Conservation (phyloP, 1,140 invertebrate species). For the Lepidurus apus region DNA sequence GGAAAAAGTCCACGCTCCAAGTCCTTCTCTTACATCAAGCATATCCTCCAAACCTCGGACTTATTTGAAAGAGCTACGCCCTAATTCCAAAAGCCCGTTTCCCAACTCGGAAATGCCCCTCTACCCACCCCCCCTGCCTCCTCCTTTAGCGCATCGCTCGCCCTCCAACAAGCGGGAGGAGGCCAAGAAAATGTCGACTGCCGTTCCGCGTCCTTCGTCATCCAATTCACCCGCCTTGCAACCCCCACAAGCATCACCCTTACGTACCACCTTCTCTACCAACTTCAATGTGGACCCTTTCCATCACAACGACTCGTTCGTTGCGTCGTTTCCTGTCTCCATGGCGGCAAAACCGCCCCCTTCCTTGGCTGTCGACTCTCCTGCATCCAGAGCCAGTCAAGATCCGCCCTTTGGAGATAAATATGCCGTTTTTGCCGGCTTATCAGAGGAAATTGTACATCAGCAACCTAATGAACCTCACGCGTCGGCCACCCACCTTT, state of each 20-base stretch:
- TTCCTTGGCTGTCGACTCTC: neutral
- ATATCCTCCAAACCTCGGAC: neutral
- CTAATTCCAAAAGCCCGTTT: neutral
- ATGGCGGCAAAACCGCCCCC: neutral
- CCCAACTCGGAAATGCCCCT: neutral
- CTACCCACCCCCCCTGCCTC: neutral
- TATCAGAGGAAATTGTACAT: conserved; percentile 6
- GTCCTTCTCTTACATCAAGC: neutral
- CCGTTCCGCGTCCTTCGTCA: neutral
- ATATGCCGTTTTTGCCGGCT: neutral
- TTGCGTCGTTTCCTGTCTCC: conserved; percentile 4
- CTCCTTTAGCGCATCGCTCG: neutral
- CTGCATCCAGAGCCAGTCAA: neutral
- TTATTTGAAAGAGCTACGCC: neutral
- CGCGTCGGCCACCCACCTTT: neutral
- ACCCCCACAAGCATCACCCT: neutral
- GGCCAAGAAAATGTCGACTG: conserved; percentile 12
- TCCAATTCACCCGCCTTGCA: neutral
- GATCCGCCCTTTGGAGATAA: neutral
- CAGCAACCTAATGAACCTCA: neutral
- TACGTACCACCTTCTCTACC: neutral
- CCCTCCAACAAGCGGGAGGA: neutral
- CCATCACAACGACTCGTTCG: neutral
- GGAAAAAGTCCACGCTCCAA: neutral
- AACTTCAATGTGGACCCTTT: neutral